A percentile compares a stretch with the other conserved stretches of the same genome.
Evolutionary conservation across 2,888 invertebrate genomes (phyloP).

Genomic region (Tenodera sinensis): DNA sequence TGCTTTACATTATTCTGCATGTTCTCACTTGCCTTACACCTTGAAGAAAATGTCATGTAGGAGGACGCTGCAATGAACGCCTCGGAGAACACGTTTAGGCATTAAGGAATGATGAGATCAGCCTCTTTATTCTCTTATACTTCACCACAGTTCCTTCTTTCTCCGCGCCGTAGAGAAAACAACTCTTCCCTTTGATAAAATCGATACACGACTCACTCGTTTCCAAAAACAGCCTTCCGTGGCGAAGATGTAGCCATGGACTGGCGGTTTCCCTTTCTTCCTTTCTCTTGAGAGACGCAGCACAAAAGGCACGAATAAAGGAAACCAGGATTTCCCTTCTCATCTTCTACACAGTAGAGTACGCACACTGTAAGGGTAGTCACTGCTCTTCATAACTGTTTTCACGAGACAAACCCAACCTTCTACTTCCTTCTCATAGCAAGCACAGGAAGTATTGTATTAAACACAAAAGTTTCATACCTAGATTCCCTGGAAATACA

Average conservation of each 20-base stretch:
- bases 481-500: no score
- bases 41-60: neutral
- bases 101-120: neutral
- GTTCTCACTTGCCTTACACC: neutral
- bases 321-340: neutral
- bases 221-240: neutral
- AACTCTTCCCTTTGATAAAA: neutral
- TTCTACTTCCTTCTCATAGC: no score
- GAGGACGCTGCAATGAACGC: neutral
- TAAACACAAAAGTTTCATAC: no score
- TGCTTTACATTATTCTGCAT: no score
- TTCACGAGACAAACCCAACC: no score
- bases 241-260: neutral
- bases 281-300: neutral
- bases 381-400: neutral
- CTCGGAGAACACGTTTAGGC: neutral
- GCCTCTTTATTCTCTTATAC: neutral
- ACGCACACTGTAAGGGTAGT: neutral
- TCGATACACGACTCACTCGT: neutral
- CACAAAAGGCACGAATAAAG: neutral
- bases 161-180: neutral
- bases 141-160: neutral
- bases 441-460: no score
- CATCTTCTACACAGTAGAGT: neutral
- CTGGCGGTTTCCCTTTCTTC: neutral